Conservation (phyloP, 2,113 vertebrate genomes). For the Catharus bicknelli region DNA sequence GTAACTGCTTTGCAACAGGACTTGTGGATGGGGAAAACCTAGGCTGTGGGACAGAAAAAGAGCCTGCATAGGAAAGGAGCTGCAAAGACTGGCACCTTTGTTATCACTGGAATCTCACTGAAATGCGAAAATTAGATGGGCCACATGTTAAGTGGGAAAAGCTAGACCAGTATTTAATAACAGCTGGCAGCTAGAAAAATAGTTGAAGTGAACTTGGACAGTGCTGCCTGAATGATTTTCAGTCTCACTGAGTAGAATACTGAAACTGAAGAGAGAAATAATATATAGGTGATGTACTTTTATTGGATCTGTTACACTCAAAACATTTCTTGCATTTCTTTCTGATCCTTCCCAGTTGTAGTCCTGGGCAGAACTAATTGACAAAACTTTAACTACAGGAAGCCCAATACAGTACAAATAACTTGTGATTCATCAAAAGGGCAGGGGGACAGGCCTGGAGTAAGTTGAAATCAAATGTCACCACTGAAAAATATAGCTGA, state of each 20-base stretch:
- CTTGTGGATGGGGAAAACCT: background rate
- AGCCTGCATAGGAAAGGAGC: background rate
- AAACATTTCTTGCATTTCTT: background rate
- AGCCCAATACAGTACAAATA: background rate
- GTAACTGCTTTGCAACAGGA: background rate
- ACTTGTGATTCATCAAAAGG: slow-evolving; percentile 50
- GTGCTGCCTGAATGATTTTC: background rate
- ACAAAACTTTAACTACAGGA: background rate
- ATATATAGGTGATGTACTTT: background rate
- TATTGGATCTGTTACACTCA: background rate
- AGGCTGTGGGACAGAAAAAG: background rate
- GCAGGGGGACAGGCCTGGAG: background rate
- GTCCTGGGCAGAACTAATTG: background rate
- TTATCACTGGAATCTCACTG: background rate
- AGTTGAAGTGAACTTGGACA: background rate
- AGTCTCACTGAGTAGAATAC: background rate
- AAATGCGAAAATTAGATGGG: background rate
- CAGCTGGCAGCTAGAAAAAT: background rate
- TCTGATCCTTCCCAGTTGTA: background rate
- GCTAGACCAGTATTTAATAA: background rate
- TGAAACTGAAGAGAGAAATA: background rate
- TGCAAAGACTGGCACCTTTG: background rate
- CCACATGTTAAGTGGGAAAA: background rate
- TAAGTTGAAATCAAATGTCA: slow-evolving; percentile 52
- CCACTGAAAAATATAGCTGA: slow-evolving; percentile 53